phyloP scores from a whole-genome alignment of 2,888 invertebrate genomes.

The Sycophila texana region DNA sequence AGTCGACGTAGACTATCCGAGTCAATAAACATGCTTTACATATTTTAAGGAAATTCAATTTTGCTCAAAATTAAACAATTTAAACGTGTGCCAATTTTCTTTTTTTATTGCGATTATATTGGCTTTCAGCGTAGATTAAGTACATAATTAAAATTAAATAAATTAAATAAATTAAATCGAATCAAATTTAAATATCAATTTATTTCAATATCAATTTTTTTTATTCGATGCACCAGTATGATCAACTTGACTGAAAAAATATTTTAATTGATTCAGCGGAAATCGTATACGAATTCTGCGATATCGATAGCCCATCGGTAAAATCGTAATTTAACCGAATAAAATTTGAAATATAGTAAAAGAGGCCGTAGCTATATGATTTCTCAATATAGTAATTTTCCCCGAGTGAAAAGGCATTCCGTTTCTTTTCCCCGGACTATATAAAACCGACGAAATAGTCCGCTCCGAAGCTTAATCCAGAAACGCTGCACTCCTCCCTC shows the following conservation, averaged over 20 bases:
- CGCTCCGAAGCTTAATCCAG: slow-evolving; percentile 21
- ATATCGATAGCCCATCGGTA: too few species aligned
- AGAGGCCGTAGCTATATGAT: too few species aligned
- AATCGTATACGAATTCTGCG: too few species aligned
- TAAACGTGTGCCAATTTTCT: neutral
- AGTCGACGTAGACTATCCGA: neutral
- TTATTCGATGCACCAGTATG: neutral
- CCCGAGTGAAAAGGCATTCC: neutral
- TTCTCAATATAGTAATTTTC: neutral
- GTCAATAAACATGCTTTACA: slow-evolving; percentile 17
- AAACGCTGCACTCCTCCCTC: neutral
- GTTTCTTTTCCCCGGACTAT: neutral
- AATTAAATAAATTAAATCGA: too few species aligned
- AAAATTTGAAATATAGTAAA: neutral
- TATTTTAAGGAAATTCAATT: slow-evolving; percentile 27
- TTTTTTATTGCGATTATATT: neutral
- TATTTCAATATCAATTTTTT: neutral
- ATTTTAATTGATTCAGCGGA: neutral
- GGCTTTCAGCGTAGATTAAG: neutral
- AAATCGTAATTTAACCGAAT: too few species aligned
- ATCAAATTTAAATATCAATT: neutral
- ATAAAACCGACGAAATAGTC: slow-evolving; percentile 9
- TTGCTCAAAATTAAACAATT: neutral
- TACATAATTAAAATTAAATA: too few species aligned
- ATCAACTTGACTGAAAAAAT: neutral